Conservation (phyloP, 2,888 invertebrate species). For the Lissocephala sabroskyi region DNA sequence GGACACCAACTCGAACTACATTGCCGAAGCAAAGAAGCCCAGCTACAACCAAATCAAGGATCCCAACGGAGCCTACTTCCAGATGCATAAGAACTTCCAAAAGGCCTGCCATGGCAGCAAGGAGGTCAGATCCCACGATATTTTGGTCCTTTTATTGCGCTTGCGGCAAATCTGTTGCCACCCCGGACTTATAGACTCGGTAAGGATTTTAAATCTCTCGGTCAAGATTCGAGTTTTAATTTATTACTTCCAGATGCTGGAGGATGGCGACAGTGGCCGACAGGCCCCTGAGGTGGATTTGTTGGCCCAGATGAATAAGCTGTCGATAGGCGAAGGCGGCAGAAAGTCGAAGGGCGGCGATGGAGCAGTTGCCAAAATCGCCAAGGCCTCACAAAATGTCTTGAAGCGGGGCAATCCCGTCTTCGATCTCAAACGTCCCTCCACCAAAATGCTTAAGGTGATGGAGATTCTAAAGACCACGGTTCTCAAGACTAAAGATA, state of each 20-base stretch:
- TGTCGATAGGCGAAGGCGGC: conserved; percentile 73
- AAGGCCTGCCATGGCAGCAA: conserved; percentile 75
- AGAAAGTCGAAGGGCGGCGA: conserved; percentile 61
- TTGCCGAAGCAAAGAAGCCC: no score
- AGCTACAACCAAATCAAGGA: no score
- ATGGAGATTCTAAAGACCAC: conserved; percentile 75
- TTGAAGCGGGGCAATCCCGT: conserved; percentile 82
- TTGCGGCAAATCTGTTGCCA: conserved; percentile 93
- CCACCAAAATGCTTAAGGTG: conserved; percentile 78
- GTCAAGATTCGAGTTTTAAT: neutral
- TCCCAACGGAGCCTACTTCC: no score
- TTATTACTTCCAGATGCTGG: conserved; percentile 74
- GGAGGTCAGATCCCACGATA: conserved; percentile 72
- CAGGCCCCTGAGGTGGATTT: conserved; percentile 75
- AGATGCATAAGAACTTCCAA: conserved; percentile 77
- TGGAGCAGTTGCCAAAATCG: conserved; percentile 71
- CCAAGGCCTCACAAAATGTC: conserved; percentile 77
- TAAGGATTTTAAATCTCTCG: conserved; percentile 63
- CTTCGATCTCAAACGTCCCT: conserved; percentile 76
- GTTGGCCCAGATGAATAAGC: conserved; percentile 77
- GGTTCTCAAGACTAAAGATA: conserved; percentile 77
- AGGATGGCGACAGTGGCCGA: conserved; percentile 69
- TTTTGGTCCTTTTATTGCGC: conserved; percentile 86
- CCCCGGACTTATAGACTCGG: conserved; percentile 83
- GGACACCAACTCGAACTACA: conserved; percentile 68